A percentile compares a stretch with the other conserved stretches of the same genome.
Conservation (phyloP, 2,888 invertebrate species). For the Operophtera brumata region DNA sequence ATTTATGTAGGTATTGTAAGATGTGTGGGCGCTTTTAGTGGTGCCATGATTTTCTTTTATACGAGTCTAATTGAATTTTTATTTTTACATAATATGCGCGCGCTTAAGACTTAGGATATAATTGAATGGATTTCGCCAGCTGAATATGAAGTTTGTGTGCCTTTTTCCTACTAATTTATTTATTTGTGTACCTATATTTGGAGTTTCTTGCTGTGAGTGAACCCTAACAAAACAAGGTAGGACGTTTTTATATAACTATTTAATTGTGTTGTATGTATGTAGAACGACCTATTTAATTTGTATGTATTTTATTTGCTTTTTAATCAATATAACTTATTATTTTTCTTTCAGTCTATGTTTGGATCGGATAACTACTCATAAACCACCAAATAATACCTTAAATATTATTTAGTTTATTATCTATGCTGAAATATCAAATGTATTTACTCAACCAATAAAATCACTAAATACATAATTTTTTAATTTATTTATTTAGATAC, state of each 20-base stretch:
- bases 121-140: slow-evolving; percentile 1
- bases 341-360: slow-evolving; percentile 75
- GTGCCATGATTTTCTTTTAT: no score
- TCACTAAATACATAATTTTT: slow-evolving; percentile 13
- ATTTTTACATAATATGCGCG: no score
- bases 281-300: slow-evolving; percentile 5
- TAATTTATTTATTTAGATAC: slow-evolving; percentile 38
- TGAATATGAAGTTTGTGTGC: slow-evolving; percentile 15
- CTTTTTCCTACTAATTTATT: slow-evolving; percentile 21
- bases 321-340: slow-evolving; percentile 43
- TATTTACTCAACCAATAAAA: slow-evolving; percentile 39
- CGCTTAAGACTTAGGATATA: no score
- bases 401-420: neutral
- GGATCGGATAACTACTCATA: slow-evolving; percentile 68
- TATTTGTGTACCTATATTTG: slow-evolving; percentile 11
- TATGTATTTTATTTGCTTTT: slow-evolving; percentile 13
- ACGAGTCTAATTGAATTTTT: no score
- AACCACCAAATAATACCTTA: slow-evolving; percentile 27
- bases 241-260: neutral
- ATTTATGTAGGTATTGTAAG: no score
- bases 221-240: slow-evolving; percentile 24
- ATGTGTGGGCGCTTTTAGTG: no score
- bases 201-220: slow-evolving; percentile 25
- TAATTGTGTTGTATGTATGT: neutral
- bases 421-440: slow-evolving; percentile 3